These are phyloP conservation scores for Motacilla alba DNA, from an alignment of 2,113 vertebrate species.

Conservation along the genomic window DNA sequence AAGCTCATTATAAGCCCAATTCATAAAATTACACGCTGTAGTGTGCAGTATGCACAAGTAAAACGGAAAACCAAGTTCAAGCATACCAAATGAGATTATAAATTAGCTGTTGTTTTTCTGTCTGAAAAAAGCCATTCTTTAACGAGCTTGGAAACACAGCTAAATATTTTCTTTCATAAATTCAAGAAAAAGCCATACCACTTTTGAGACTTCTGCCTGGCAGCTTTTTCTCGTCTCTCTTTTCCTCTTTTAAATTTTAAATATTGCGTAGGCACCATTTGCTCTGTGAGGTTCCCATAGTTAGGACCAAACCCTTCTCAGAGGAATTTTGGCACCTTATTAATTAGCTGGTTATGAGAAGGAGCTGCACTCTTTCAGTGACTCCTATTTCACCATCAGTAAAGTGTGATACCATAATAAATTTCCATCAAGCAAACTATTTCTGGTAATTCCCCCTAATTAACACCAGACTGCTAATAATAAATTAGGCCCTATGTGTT, in stretches of 20 bases:
- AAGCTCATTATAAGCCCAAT: neutral
- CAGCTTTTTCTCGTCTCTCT: slow-evolving; percentile 27
- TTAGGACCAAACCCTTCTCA: slow-evolving; percentile 71
- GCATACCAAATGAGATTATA: neutral
- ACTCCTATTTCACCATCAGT: slow-evolving; percentile 78
- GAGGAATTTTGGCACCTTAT: slow-evolving; percentile 81
- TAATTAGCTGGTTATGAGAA: slow-evolving; percentile 80
- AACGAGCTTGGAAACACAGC: slow-evolving; percentile 23
- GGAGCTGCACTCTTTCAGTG: slow-evolving; percentile 79
- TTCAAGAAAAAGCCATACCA: slow-evolving; percentile 15
- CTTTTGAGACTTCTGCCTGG: slow-evolving; percentile 50
- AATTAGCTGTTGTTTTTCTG: slow-evolving; percentile 18
- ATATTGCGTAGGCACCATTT: slow-evolving; percentile 70
- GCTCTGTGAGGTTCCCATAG: slow-evolving; percentile 66
- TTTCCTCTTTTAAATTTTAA: slow-evolving; percentile 77
- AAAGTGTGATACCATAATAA: slow-evolving; percentile 79
- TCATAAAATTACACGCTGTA: neutral
- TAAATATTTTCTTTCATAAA: slow-evolving; percentile 63
- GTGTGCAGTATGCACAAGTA: neutral
- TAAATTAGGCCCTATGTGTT: slow-evolving; percentile 78
- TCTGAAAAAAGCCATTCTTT: slow-evolving; percentile 27
- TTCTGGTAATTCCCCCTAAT: slow-evolving; percentile 84
- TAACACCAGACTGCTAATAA: slow-evolving; percentile 82
- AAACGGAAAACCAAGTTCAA: neutral
- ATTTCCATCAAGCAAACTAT: slow-evolving; percentile 80